Evolutionary conservation across 2,113 vertebrate genomes (phyloP).

Genomic region (Albula goreensis): DNA sequence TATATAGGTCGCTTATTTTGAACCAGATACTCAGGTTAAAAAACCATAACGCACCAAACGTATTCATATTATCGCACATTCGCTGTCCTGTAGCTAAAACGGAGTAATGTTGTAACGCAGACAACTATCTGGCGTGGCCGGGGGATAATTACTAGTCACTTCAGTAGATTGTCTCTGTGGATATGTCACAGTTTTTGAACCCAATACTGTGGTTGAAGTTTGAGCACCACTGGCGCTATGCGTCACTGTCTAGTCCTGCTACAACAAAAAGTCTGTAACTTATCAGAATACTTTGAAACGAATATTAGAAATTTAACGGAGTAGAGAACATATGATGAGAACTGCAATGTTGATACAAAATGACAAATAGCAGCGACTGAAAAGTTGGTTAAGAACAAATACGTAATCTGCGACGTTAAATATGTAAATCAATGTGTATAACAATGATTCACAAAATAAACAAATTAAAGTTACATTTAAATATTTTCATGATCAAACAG

Average conservation of each 20-base stretch:
- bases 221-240: constrained; percentile 24
- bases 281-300: background rate
- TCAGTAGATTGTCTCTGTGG: background rate
- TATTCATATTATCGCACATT: too few relatives aligned
- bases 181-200: constrained; percentile 25
- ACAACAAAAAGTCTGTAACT: background rate
- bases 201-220: constrained; percentile 20
- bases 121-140: constrained; percentile 3
- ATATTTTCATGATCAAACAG: background rate
- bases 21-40: too few relatives aligned
- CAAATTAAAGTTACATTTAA: background rate
- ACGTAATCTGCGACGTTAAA: background rate
- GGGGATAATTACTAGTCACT: constrained; percentile 16
- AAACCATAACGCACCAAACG: too few relatives aligned
- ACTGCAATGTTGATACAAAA: background rate
- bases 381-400: background rate
- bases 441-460: background rate
- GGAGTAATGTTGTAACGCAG: background rate
- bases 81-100: background rate
- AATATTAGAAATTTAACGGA: background rate
- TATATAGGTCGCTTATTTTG: background rate
- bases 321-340: background rate
- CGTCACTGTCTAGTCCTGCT: constrained; percentile 13
- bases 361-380: background rate
- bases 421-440: background rate